These are phyloP conservation scores for Stigmatopora nigra DNA, from an alignment of 2,113 vertebrate genomes.

Conservation along the genomic window DNA sequence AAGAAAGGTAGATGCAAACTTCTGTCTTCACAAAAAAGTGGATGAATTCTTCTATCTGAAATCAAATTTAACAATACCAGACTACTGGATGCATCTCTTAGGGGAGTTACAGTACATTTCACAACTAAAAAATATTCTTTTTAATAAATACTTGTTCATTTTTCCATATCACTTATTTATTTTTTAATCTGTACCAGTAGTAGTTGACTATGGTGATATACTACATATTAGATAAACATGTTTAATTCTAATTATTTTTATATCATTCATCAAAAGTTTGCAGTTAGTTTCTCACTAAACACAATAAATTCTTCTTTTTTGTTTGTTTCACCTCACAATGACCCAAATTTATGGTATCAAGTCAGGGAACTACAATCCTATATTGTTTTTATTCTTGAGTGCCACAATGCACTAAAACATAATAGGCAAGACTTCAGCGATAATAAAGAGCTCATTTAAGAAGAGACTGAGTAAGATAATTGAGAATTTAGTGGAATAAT, in stretches of 20 bases:
- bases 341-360: too few relatives aligned
- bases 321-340: neutral
- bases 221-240: too few relatives aligned
- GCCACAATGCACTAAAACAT: neutral
- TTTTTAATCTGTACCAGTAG: too few relatives aligned
- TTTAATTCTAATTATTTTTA: neutral
- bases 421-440: neutral
- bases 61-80: neutral
- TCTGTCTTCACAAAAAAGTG: neutral
- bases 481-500: constrained; percentile 24
- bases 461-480: neutral
- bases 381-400: neutral
- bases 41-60: neutral
- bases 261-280: neutral
- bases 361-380: neutral
- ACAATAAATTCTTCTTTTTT: neutral
- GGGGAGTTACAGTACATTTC: neutral
- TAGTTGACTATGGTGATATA: too few relatives aligned
- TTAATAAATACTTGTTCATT: too few relatives aligned
- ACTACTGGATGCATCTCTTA: neutral
- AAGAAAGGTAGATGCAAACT: neutral
- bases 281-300: neutral
- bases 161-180: too few relatives aligned
- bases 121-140: too few relatives aligned
- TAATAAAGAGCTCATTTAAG: neutral